phyloP scores from a whole-genome alignment of 2,888 invertebrate species.

The Polymixis flavicincta region DNA sequence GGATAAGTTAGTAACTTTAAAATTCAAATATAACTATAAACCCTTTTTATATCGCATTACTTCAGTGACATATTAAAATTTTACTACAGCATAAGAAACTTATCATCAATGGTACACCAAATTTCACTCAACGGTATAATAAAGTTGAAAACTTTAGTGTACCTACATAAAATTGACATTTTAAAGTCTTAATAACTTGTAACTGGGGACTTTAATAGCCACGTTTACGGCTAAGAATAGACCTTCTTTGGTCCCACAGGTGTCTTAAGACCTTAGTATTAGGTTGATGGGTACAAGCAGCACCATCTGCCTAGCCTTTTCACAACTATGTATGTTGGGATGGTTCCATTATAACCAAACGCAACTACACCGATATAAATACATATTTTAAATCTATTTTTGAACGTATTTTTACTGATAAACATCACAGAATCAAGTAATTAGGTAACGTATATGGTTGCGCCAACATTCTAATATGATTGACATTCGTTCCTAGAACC shows the following conservation, averaged over 20 bases:
- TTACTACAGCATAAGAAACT: neutral
- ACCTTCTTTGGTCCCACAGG: conserved; percentile 20
- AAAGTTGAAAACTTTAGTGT: conserved; percentile 39
- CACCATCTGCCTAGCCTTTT: neutral
- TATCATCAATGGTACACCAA: conserved; percentile 1
- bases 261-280: conserved; percentile 2
- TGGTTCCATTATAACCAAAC: neutral
- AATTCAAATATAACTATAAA: neutral
- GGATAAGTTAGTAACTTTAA: neutral
- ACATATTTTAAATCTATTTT: too few relatives aligned
- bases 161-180: conserved; percentile 34
- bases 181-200: conserved; percentile 31
- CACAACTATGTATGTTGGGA: neutral
- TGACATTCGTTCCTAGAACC: too few relatives aligned
- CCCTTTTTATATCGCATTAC: neutral
- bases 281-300: too few relatives aligned
- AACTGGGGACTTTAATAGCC: conserved; percentile 8
- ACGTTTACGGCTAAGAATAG: conserved; percentile 28
- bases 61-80: conserved; percentile 1
- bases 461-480: too few relatives aligned
- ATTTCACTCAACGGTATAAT: conserved; percentile 29
- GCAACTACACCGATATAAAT: neutral
- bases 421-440: too few relatives aligned
- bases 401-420: too few relatives aligned
- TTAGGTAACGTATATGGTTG: too few relatives aligned